Evolutionary conservation across 2,797 vertebrate genomes (phyloP).

Genomic region (Botia kubotai): DNA sequence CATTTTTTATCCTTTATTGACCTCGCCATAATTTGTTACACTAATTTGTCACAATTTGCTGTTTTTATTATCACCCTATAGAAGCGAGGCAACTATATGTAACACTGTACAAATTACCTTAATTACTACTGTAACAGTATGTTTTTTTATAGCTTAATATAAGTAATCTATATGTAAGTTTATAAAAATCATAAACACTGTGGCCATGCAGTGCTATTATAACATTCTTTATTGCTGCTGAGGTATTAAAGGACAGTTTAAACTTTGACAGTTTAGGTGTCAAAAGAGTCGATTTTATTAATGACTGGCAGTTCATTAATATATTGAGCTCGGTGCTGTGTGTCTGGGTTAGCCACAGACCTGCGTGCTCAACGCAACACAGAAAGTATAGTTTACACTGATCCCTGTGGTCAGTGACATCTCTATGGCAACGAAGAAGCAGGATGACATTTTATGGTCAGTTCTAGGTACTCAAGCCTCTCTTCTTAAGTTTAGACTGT

Average conservation of each 20-base stretch:
- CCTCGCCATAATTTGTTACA: slow-evolving; percentile 27
- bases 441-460: slow-evolving; percentile 49
- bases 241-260: slow-evolving; percentile 38
- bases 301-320: slow-evolving; percentile 51
- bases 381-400: slow-evolving; percentile 54
- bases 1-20: slow-evolving; percentile 16
- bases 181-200: background rate
- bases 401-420: slow-evolving; percentile 46
- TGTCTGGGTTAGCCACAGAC: slow-evolving; percentile 44
- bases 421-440: slow-evolving; percentile 51
- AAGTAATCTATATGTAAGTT: background rate
- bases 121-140: too few species aligned
- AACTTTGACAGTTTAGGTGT: slow-evolving; percentile 33
- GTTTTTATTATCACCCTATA: slow-evolving; percentile 36
- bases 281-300: slow-evolving; percentile 30
- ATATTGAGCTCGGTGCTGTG: slow-evolving; percentile 21
- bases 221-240: background rate
- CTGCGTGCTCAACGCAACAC: slow-evolving; percentile 44
- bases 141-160: too few species aligned
- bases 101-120: too few species aligned
- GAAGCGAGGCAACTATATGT: slow-evolving; percentile 15
- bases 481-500: background rate
- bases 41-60: slow-evolving; percentile 30
- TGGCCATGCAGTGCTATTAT: background rate
- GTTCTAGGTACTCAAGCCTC: slow-evolving; percentile 22